Evolutionary conservation across 2,113 vertebrate species (phyloP).

Genomic region (Protobothrops mucrosquamatus): DNA sequence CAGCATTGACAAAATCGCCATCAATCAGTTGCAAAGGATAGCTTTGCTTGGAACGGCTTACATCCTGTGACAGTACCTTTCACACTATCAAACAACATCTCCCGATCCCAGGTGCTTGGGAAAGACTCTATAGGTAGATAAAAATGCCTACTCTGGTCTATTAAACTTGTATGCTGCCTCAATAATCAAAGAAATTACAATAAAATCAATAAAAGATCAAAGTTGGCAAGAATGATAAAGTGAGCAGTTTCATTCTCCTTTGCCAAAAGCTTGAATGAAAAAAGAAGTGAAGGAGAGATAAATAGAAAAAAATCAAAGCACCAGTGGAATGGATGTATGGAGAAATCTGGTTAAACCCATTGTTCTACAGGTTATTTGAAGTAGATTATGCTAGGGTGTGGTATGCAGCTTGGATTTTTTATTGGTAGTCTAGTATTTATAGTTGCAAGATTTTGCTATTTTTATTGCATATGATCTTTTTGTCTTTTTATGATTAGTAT

Average conservation of each 20-base stretch:
- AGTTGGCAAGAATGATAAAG: not conserved
- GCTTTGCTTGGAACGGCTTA: not conserved
- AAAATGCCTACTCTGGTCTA: not conserved
- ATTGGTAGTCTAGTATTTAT: not conserved
- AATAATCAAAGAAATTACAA: not conserved
- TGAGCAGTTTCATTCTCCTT: not conserved
- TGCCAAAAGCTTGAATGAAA: not conserved
- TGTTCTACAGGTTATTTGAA: not conserved
- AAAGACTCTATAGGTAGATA: not conserved
- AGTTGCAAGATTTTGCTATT: not conserved
- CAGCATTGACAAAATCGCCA: not conserved
- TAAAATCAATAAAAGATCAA: not conserved
- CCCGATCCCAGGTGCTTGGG: not conserved
- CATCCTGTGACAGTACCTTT: not conserved
- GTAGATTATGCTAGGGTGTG: not conserved
- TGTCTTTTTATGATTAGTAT: not conserved
- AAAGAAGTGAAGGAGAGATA: not conserved
- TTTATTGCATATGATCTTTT: not conserved
- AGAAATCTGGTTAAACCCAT: not conserved
- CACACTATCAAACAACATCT: not conserved
- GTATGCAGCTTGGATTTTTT: not conserved
- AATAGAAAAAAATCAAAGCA: not conserved
- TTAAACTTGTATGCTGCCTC: not conserved
- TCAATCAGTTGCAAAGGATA: not conserved
- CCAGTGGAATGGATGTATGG: too few relatives aligned